A percentile compares a stretch with the other conserved stretches of the same genome.
These are phyloP conservation scores for Gambelia wislizenii DNA, from an alignment of 2,797 vertebrate species.

Conservation along the genomic window DNA sequence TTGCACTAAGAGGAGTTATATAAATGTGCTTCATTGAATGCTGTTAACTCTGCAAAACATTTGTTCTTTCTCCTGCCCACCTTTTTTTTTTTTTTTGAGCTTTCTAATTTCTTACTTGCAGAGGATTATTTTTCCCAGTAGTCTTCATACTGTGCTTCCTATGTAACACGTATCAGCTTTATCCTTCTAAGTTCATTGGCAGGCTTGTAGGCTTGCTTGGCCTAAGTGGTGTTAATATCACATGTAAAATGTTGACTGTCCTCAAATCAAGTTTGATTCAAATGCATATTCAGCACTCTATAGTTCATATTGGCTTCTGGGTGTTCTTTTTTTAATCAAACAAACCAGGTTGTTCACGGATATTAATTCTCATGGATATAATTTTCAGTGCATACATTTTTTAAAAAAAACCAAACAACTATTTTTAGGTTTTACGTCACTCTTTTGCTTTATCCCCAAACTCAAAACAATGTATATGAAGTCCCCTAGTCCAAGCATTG, in stretches of 20 bases:
- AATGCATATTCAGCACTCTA: conserved; percentile 22
- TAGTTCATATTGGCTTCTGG: background rate
- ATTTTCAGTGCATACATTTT: conserved; percentile 6
- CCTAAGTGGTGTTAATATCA: background rate
- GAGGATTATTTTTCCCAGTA: background rate
- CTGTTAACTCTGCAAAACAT: background rate
- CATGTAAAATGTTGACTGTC: conserved; percentile 5
- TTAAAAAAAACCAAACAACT: background rate
- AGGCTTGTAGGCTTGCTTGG: conserved; percentile 20
- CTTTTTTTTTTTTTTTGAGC: background rate
- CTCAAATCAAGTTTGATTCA: conserved; percentile 34
- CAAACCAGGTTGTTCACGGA: background rate
- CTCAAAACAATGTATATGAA: background rate
- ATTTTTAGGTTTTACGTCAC: background rate
- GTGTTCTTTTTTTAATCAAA: background rate
- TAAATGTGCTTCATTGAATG: background rate
- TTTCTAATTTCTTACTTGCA: background rate
- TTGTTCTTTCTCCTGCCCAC: background rate
- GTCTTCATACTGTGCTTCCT: conserved; percentile 15
- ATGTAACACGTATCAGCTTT: background rate
- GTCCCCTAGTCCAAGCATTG: no score
- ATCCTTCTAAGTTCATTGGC: background rate
- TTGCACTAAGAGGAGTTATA: background rate
- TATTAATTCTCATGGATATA: conserved; percentile 14
- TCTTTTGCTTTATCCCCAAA: background rate